Evolutionary conservation across 2,888 invertebrate species (phyloP), one percentile per base, ranked within the genome.

Genomic region (Drosophila peninsularis): DNA sequence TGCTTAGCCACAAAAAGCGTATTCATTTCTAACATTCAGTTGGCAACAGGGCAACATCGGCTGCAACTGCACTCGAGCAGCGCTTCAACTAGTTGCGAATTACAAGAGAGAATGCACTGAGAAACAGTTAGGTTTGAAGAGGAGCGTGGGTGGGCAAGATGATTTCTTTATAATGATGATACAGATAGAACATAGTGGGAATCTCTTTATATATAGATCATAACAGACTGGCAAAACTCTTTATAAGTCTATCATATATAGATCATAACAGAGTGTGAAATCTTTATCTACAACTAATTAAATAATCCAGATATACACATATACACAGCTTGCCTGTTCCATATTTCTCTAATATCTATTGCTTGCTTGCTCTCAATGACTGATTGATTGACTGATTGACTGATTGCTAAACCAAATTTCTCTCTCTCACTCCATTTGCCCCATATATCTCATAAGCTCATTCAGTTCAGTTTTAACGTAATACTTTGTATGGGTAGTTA

Each of bases 401-500:
- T 27, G 27, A 10, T 45, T 27, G n/a, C n/a, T n/a, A n/a, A 7
- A 7, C 7, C 3, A 47, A 13, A 30, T 30, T 30, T 30, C 47
- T 47, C 50, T 9, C 34, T 21, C 14, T 27, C 14, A 7, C 5
- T 24, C 4, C 30, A 45, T 27, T 61, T 63, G 27, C 27, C 14
- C 27, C 11, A 36, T 30, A 67, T 54, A 2, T 30, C 10, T 30
- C 10, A 24, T 21, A 1, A 34, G 37, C 37, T 13, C 27, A 24
- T n/a, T 30, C 30, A 24, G 19, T 39, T 50, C 10, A n/a, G 24
- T 4, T 36, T 37, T 60, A 19, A 27, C 14, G 17, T 19, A n/a
- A 52, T 19, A 34, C 21, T n/a, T 13, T 21, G 55, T 37, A 30
- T 72, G 50, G 49, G n/a, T 45, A 52, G 67, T 50, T 55, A 30